phyloP scores from a whole-genome alignment of 2,797 vertebrate genomes.

The Lagocephalus sceleratus region DNA sequence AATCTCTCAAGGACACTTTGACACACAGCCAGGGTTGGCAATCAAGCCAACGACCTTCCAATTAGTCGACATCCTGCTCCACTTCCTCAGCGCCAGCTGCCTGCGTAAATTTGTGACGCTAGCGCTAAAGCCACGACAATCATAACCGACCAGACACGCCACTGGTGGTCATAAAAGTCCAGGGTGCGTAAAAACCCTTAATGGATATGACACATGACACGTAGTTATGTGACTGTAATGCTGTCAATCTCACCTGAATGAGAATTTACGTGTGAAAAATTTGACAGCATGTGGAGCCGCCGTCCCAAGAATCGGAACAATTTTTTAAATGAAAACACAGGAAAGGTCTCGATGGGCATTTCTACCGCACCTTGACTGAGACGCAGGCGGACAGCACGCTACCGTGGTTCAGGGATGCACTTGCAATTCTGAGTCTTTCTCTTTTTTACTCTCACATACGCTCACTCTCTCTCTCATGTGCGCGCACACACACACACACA shows the following conservation, averaged over 20 bases:
- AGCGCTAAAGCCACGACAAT: constrained; percentile 13
- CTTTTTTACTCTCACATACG: background rate
- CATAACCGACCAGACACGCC: constrained; percentile 10
- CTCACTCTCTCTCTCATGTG: background rate
- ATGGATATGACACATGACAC: constrained; percentile 4
- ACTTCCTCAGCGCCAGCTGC: background rate
- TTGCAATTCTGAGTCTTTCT: constrained; percentile 13
- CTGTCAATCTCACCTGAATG: background rate
- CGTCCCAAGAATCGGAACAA: background rate
- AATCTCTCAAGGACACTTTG: no score
- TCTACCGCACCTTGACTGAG: constrained; percentile 16
- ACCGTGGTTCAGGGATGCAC: constrained; percentile 19
- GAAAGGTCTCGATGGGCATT: constrained; percentile 11
- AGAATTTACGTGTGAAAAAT: background rate
- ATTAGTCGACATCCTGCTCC: background rate
- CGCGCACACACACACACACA: constrained; percentile 13
- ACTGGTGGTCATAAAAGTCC: constrained; percentile 13
- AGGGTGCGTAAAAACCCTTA: constrained; percentile 26
- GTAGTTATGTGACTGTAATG: background rate
- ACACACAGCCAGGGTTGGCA: no score
- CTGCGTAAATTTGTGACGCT: constrained; percentile 1
- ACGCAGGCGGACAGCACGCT: constrained; percentile 1
- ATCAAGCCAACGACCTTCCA: background rate
- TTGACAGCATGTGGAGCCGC: no score
- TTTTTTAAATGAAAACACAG: constrained; percentile 19